Percentiles rank a stretch among this genome's conserved stretches.
phyloP scores from a whole-genome alignment of 2,888 invertebrate genomes.

The Herminia tarsipennalis region DNA sequence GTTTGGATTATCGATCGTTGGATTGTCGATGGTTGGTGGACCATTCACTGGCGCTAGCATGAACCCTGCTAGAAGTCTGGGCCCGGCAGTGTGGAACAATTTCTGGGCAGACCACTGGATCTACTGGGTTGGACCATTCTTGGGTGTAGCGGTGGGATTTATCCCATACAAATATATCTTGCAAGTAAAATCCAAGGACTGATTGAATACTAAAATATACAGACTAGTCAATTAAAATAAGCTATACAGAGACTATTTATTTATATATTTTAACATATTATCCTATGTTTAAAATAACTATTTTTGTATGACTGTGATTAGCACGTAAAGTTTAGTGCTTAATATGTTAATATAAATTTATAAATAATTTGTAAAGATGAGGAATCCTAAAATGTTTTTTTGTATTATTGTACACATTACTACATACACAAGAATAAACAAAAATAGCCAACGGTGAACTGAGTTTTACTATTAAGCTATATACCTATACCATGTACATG shows the following conservation, averaged over 20 bases:
- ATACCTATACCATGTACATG: too few relatives aligned
- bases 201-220: neutral
- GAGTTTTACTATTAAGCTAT: too few relatives aligned
- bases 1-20: slow-evolving; percentile 88
- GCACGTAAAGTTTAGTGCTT: too few relatives aligned
- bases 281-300: too few relatives aligned
- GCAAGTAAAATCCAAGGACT: slow-evolving; percentile 38
- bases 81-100: slow-evolving; percentile 89
- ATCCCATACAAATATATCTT: slow-evolving; percentile 62
- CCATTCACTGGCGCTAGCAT: slow-evolving; percentile 90
- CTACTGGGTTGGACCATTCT: slow-evolving; percentile 88
- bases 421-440: too few relatives aligned
- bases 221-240: neutral
- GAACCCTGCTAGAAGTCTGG: slow-evolving; percentile 90
- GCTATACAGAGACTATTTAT: neutral
- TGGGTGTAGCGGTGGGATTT: slow-evolving; percentile 62
- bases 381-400: too few relatives aligned
- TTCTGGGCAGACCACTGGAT: slow-evolving; percentile 89
- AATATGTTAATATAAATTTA: too few relatives aligned
- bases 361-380: too few relatives aligned
- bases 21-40: slow-evolving; percentile 88
- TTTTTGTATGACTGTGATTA: too few relatives aligned
- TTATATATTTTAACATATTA: too few relatives aligned
- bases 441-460: too few relatives aligned
- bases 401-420: too few relatives aligned